Evolutionary conservation across 2,797 vertebrate genomes (phyloP).

Genomic region (Ctenosaura bakeri): DNA sequence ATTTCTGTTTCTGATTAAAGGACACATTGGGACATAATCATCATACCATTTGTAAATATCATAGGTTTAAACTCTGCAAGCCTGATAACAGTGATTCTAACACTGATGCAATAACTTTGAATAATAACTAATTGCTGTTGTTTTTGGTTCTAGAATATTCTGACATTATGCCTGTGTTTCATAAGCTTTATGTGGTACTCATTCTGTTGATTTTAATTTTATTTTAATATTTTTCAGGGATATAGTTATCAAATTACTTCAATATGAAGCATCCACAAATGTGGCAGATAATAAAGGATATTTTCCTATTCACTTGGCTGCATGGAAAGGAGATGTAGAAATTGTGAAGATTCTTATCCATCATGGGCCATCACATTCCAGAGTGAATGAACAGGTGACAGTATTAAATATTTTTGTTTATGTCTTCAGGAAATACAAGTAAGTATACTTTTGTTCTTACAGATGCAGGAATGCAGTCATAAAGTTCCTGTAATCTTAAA

Average conservation of each 20-base stretch:
- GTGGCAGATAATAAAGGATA: constrained; percentile 95
- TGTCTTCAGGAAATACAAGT: constrained; percentile 37
- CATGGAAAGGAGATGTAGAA: constrained; percentile 95
- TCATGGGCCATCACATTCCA: constrained; percentile 92
- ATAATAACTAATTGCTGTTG: background rate
- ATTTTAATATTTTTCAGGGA: constrained; percentile 83
- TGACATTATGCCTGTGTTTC: constrained; percentile 16
- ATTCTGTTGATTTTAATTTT: constrained; percentile 63
- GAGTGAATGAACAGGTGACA: constrained; percentile 95
- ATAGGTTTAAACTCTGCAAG: constrained; percentile 26
- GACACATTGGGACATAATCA: background rate
- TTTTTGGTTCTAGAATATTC: constrained; percentile 31
- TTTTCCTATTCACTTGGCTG: constrained; percentile 95
- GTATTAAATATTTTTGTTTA: constrained; percentile 59
- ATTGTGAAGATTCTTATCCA: constrained; percentile 96
- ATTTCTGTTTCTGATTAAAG: background rate
- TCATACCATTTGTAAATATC: constrained; percentile 4
- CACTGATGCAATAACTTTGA: constrained; percentile 13
- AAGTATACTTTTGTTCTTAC: constrained; percentile 55
- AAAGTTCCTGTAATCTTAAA: background rate
- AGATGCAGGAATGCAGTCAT: constrained; percentile 29
- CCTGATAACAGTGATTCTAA: constrained; percentile 6
- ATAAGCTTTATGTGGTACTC: constrained; percentile 48
- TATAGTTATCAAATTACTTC: constrained; percentile 95
- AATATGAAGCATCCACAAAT: constrained; percentile 94